Conservation (phyloP, 2,113 vertebrate species). For the Sisor rabdophorus region DNA sequence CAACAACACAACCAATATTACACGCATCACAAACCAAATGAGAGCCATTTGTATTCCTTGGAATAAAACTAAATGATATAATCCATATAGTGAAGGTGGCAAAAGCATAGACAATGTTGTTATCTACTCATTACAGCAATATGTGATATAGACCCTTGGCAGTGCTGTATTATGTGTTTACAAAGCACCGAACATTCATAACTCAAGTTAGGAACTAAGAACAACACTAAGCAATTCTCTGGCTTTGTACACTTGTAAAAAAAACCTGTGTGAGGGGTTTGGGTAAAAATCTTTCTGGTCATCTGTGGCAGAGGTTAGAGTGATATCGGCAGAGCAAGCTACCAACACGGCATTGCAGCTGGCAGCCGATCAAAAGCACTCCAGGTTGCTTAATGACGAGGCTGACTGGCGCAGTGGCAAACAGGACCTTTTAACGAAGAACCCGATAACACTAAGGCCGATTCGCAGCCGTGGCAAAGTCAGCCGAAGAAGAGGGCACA, state of each 20-base stretch:
- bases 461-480: conserved; percentile 38
- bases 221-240: conserved; percentile 14
- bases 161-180: neutral
- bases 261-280: conserved; percentile 31
- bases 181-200: neutral
- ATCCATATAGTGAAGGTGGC: neutral
- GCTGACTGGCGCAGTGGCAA: conserved; percentile 12
- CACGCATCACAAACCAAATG: conserved; percentile 13
- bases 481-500: conserved; percentile 40
- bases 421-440: conserved; percentile 42
- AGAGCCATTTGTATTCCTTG: neutral
- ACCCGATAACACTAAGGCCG: neutral
- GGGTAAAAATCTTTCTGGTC: conserved; percentile 34
- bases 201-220: neutral
- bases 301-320: conserved; percentile 46
- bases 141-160: neutral
- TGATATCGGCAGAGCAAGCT: conserved; percentile 42
- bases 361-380: conserved; percentile 46
- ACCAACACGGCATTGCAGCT: conserved; percentile 16
- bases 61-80: neutral
- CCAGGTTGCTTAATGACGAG: conserved; percentile 34
- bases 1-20: conserved; percentile 28
- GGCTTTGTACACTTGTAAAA: conserved; percentile 10
- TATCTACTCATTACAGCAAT: neutral
- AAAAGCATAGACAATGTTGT: neutral